Conservation (phyloP, 2,113 vertebrate genomes). For the Xenopus borealis region DNA sequence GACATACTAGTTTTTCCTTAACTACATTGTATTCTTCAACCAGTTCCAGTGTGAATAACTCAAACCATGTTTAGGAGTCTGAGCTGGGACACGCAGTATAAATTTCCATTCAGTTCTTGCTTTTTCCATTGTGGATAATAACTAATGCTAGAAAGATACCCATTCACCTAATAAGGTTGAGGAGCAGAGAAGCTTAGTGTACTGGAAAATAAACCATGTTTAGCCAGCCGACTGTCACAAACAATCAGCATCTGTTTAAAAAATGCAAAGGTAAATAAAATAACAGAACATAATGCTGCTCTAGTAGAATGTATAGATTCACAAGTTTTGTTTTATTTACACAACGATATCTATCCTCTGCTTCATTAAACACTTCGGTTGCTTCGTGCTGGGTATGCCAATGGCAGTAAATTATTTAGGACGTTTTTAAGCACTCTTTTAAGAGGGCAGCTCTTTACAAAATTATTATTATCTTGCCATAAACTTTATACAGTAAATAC, state of each 20-base stretch:
- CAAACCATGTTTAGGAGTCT: no score
- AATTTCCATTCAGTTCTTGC: no score
- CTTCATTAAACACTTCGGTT: slow-evolving; percentile 31
- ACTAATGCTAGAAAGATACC: not conserved
- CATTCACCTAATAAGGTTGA: no score
- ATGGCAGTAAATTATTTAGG: slow-evolving; percentile 17
- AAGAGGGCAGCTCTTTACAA: slow-evolving; percentile 39
- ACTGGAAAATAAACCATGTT: no score
- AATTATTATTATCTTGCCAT: slow-evolving; percentile 35
- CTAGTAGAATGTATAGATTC: slow-evolving; percentile 11
- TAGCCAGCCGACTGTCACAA: not conserved
- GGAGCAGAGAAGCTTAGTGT: no score
- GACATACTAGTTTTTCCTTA: no score
- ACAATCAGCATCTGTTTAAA: not conserved
- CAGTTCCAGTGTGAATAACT: no score
- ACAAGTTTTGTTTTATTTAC: slow-evolving; percentile 32
- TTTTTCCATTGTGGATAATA: not conserved
- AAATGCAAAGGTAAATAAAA: not conserved
- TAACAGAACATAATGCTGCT: slow-evolving; percentile 1
- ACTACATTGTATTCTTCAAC: no score
- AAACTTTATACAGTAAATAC: slow-evolving; percentile 13
- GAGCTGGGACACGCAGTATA: no score
- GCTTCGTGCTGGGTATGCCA: slow-evolving; percentile 12
- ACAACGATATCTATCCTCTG: slow-evolving; percentile 31
- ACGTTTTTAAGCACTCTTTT: slow-evolving; percentile 40